A percentile compares a stretch with the other conserved stretches of the same genome.
phyloP scores from a whole-genome alignment of 1,140 invertebrate genomes.

The Palaemon carinicauda region DNA sequence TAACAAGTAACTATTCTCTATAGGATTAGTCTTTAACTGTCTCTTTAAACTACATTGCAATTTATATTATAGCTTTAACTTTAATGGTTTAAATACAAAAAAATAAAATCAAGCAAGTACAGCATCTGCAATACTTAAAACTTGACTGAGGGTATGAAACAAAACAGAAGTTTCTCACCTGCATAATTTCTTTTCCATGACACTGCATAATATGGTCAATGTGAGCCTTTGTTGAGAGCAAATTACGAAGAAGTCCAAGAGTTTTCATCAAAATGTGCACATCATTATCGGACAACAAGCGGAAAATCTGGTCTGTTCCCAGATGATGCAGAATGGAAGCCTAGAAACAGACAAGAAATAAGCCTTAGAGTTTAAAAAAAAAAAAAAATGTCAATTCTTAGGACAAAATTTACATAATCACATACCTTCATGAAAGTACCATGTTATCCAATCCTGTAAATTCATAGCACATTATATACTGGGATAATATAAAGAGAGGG shows the following conservation, averaged over 20 bases:
- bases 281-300: conserved; percentile 82
- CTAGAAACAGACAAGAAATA: background rate
- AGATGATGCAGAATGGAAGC: conserved; percentile 77
- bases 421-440: background rate
- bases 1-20: too few relatives aligned
- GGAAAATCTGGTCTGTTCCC: conserved; percentile 89
- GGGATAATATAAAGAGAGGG: too few relatives aligned
- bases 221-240: conserved; percentile 86
- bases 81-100: too few relatives aligned
- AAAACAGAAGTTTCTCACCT: too few relatives aligned
- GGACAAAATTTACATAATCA: background rate
- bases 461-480: too few relatives aligned
- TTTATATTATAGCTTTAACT: too few relatives aligned
- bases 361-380: background rate
- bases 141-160: too few relatives aligned
- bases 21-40: too few relatives aligned
- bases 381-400: background rate
- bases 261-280: conserved; percentile 91
- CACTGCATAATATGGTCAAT: conserved; percentile 91
- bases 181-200: conserved; percentile 89
- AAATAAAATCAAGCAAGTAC: too few relatives aligned
- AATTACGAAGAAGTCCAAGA: conserved; percentile 84
- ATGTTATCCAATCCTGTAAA: too few relatives aligned
- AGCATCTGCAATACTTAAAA: too few relatives aligned
- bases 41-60: too few relatives aligned